Evolutionary conservation across 1,140 invertebrate species (phyloP).

Genomic region (Chrysomallon squamiferum): DNA sequence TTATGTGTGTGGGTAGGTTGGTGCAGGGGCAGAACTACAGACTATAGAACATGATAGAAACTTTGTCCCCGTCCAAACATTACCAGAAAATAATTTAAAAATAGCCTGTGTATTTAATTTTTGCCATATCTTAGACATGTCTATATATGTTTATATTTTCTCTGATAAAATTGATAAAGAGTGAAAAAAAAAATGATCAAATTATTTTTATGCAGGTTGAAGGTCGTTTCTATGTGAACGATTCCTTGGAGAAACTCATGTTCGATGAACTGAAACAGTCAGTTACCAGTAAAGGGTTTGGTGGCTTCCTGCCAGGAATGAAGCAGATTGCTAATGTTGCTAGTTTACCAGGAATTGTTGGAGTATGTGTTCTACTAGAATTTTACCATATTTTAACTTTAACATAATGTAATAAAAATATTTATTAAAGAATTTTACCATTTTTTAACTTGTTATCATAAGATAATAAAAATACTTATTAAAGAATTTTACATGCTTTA

Average conservation of each 20-base stretch:
- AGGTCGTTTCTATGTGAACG: slow-evolving; percentile 97
- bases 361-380: slow-evolving; percentile 66
- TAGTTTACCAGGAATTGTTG: slow-evolving; percentile 96
- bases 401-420: no score
- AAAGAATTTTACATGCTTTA: no score
- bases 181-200: no score
- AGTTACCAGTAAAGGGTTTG: slow-evolving; percentile 69
- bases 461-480: no score
- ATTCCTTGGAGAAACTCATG: slow-evolving; percentile 92
- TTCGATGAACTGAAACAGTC: slow-evolving; percentile 94
- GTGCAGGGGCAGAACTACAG: neutral
- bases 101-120: no score
- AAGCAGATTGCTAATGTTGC: slow-evolving; percentile 99
- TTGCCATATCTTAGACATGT: no score
- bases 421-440: no score
- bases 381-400: no score
- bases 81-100: no score
- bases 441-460: no score
- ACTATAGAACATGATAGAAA: neutral
- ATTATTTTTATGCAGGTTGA: slow-evolving; percentile 82
- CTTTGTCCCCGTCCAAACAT: neutral
- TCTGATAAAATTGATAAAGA: no score
- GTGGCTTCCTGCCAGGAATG: slow-evolving; percentile 97
- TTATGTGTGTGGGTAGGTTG: neutral
- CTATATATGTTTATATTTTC: no score